These are phyloP conservation scores for Thalpophila matura DNA, from an alignment of 2,888 invertebrate genomes.

Conservation along the genomic window DNA sequence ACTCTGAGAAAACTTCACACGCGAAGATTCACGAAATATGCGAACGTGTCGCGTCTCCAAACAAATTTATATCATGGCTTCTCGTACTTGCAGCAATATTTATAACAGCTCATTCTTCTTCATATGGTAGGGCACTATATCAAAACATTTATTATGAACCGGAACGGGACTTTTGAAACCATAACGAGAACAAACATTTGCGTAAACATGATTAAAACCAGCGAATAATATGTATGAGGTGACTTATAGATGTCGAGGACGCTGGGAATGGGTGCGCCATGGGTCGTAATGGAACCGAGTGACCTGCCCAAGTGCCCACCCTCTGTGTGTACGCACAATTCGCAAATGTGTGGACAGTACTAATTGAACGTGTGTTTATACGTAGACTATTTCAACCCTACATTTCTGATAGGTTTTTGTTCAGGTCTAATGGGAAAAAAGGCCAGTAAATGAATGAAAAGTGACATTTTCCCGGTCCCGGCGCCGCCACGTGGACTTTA, in stretches of 20 bases:
- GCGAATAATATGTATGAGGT: constrained; percentile 78
- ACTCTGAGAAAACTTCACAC: constrained; percentile 68
- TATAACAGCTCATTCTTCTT: constrained; percentile 62
- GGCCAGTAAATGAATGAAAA: constrained; percentile 24
- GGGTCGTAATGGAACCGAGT: constrained; percentile 51
- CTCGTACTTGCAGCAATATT: constrained; percentile 54
- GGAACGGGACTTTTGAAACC: constrained; percentile 38
- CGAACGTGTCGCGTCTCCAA: constrained; percentile 66
- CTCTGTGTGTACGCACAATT: constrained; percentile 43
- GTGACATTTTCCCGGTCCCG: constrained; percentile 31
- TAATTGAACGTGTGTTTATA: constrained; percentile 47
- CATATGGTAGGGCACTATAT: constrained; percentile 37
- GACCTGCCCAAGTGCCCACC: constrained; percentile 43
- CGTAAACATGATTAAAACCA: constrained; percentile 73
- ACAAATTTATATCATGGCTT: constrained; percentile 69
- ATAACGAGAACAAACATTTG: constrained; percentile 70
- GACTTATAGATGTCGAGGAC: constrained; percentile 59
- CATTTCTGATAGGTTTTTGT: constrained; percentile 29
- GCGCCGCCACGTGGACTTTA: constrained; percentile 23
- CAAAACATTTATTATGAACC: constrained; percentile 52
- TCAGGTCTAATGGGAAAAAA: constrained; percentile 9
- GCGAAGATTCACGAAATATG: constrained; percentile 75
- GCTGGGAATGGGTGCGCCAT: constrained; percentile 51
- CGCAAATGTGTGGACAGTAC: constrained; percentile 53
- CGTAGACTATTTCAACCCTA: constrained; percentile 11